These are phyloP conservation scores for Xiphophorus birchmanni DNA, from an alignment of 2,797 vertebrate species.

Conservation along the genomic window DNA sequence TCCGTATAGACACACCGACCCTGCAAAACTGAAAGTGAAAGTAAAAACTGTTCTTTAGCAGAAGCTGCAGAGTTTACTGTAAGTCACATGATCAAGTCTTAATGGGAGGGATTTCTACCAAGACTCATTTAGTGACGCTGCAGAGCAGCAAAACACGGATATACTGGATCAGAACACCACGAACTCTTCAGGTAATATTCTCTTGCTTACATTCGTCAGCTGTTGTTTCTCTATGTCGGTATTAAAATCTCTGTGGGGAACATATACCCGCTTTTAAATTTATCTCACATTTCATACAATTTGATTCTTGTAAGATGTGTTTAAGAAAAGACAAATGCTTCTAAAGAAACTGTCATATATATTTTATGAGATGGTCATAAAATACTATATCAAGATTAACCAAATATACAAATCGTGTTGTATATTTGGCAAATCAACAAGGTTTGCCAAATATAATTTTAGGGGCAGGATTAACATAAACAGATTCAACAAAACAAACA, in stretches of 20 bases:
- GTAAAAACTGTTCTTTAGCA: too few species aligned
- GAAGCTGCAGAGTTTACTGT: neutral
- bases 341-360: too few species aligned
- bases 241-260: neutral
- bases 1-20: neutral
- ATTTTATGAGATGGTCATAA: too few species aligned
- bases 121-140: neutral
- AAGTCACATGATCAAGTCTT: neutral
- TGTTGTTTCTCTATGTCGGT: neutral
- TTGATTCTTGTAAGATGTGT: neutral
- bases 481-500: too few species aligned
- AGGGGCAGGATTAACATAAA: too few species aligned
- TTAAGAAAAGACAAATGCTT: too few species aligned
- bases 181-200: neutral
- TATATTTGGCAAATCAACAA: too few species aligned
- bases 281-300: neutral
- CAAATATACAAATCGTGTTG: too few species aligned
- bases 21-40: neutral
- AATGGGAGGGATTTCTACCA: neutral
- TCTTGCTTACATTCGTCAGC: neutral
- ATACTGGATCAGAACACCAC: neutral
- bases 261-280: neutral
- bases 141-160: neutral
- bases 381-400: too few species aligned
- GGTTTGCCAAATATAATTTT: too few species aligned